Conservation (phyloP, 2,113 vertebrate genomes). For the Heteronetta atricapilla region DNA sequence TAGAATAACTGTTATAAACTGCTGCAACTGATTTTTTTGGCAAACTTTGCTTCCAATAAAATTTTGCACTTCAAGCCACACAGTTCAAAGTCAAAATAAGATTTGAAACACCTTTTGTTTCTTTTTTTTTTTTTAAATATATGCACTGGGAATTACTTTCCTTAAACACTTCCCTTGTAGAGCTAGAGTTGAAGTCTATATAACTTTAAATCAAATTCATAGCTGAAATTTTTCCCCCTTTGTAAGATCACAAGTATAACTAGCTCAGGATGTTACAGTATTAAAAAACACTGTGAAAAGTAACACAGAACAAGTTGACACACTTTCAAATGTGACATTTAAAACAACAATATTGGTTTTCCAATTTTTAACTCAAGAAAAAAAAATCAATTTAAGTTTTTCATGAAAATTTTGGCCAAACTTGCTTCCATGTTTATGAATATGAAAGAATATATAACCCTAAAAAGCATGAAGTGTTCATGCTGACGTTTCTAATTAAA, state of each 20-base stretch:
- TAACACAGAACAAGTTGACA: constrained; percentile 55
- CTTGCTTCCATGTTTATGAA: not conserved
- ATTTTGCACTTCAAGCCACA: not conserved
- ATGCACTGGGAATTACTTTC: not conserved
- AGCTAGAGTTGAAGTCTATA: not conserved
- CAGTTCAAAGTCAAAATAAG: not conserved
- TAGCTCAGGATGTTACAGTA: constrained; percentile 39
- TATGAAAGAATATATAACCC: not conserved
- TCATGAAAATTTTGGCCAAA: not conserved
- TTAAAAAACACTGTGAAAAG: constrained; percentile 63
- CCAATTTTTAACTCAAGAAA: not conserved
- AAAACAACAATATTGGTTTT: not conserved
- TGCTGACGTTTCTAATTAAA: not conserved
- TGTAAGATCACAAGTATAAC: not conserved
- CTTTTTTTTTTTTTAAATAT: not conserved
- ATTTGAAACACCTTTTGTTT: not conserved
- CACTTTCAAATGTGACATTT: constrained; percentile 43
- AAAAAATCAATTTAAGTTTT: not conserved
- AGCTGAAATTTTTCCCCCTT: not conserved
- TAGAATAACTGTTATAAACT: not conserved
- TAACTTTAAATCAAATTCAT: not conserved
- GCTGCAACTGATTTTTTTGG: not conserved
- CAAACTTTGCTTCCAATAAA: not conserved
- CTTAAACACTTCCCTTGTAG: not conserved
- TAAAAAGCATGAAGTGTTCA: not conserved